Base-by-base conservation (phyloP, 2,113 vertebrate genomes). In the Hipposideros armiger region DNA sequence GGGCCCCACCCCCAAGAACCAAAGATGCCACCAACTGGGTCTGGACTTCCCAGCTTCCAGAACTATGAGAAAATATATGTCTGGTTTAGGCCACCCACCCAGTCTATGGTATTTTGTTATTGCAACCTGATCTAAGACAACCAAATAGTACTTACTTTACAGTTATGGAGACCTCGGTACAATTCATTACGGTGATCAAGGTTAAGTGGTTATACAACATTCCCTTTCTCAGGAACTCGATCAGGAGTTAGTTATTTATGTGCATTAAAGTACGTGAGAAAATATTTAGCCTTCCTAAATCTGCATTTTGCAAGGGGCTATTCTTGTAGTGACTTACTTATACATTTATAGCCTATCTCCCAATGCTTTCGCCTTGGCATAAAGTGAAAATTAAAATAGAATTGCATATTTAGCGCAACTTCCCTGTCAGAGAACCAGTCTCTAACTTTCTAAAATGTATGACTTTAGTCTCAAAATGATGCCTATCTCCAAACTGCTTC, bases 361-460 rank as follows among this genome's bases (percentile, higher is more conserved):
- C 91, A 86, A 81, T 80, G 94, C 97, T 96, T 97, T 94, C 13
- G 95, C 97, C 82, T 97, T 97, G 94, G 97, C 97, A 96, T 67
- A 70, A 91, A 96, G 70, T 93, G 72, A 97, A 96, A 97, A 96
- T 96, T 88, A 97, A 98, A 97, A 98, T 96, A 97, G 96, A 98
- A 97, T n/a, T 96, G 91, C 97, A 97, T 89, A 97, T 98, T 97
- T 97, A 97, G 97, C 94, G 97, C 94, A 82, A 96, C 82, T 81
- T 97, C 54, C 92, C 94, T 86, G 87, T 72, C 64, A 54, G 82
- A 94, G 91, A 97, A 96, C 93, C 90, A 97, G 96, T 84, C 97
- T 94, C 93, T 91, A 88, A 96, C 93, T 96, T 96, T 95, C 91
- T 90, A 96, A 96, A 98, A 97, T 97, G 91, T 96, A 84, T 92